These are phyloP conservation scores for Centrocercus urophasianus DNA, from an alignment of 2,113 vertebrate species.

Conservation along the genomic window DNA sequence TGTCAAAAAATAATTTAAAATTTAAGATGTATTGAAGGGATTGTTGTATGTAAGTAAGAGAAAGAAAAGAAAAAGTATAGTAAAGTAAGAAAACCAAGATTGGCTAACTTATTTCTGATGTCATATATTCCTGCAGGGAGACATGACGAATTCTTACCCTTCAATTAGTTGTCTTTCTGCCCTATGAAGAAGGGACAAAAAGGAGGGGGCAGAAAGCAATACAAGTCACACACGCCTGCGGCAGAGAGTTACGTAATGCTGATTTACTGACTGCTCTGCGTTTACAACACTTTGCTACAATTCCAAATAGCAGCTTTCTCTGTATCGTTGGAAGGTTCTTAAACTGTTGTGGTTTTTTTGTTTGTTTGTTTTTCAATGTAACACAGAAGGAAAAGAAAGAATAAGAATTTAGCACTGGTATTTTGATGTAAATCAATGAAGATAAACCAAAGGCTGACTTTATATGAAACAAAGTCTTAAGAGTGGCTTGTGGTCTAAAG, in stretches of 20 bases:
- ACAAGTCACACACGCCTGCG: neutral
- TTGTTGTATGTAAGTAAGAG: neutral
- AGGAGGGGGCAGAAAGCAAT: neutral
- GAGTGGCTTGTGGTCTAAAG: neutral
- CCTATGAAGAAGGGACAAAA: neutral
- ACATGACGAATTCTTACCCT: slow-evolving; percentile 45
- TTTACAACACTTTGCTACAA: neutral
- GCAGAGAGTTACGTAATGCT: slow-evolving; percentile 44
- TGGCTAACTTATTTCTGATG: slow-evolving; percentile 30
- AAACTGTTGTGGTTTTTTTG: neutral
- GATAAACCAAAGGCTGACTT: neutral
- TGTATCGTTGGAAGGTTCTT: neutral
- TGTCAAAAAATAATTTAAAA: neutral
- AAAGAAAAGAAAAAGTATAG: neutral
- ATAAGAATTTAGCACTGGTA: neutral
- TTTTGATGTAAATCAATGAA: neutral
- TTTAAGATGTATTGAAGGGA: slow-evolving; percentile 2
- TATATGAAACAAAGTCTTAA: neutral
- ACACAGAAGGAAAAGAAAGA: neutral
- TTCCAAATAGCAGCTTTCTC: neutral
- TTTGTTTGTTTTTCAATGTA: neutral
- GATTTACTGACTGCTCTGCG: neutral
- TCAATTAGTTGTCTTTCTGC: slow-evolving; percentile 37
- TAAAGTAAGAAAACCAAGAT: neutral
- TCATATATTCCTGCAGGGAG: slow-evolving; percentile 15